Evolutionary conservation across 1,140 invertebrate genomes (phyloP).

Genomic region (Zelostemma sp.): DNA sequence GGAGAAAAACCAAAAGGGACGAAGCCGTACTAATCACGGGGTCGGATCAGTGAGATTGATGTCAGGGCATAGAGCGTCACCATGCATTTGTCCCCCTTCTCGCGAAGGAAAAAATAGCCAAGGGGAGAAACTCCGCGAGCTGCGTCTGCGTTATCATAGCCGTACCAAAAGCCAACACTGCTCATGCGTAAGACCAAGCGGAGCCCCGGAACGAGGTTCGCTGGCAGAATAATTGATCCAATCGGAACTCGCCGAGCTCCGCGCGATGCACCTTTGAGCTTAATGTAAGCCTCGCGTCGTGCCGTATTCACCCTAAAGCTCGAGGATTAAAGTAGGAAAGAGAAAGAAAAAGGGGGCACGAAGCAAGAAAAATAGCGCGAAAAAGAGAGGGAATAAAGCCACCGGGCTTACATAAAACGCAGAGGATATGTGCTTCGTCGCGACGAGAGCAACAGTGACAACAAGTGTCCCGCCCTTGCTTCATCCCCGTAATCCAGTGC

Average conservation of each 20-base stretch:
- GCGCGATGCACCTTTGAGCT: conserved; percentile 28
- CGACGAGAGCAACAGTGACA: conserved; percentile 28
- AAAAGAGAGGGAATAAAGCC: no score
- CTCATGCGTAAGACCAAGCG: conserved; percentile 51
- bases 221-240: conserved; percentile 53
- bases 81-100: no score
- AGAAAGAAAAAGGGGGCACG: not conserved
- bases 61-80: no score
- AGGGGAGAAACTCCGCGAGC: not conserved
- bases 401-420: not conserved
- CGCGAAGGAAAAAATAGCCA: not conserved
- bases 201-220: conserved; percentile 47
- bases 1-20: not conserved
- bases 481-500: not conserved
- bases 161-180: conserved; percentile 20
- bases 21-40: not conserved
- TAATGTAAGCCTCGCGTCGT: conserved; percentile 37
- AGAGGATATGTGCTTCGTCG: conserved; percentile 23
- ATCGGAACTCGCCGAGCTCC: conserved; percentile 50
- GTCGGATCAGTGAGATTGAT: no score
- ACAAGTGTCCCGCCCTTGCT: conserved; percentile 43
- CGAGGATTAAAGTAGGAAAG: not conserved
- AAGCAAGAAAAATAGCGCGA: no score
- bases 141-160: conserved; percentile 6
- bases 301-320: conserved; percentile 3